A percentile compares a stretch with the other conserved stretches of the same genome.
Conservation (phyloP, 2,797 vertebrate species). For the Coregonus suidteri region DNA sequence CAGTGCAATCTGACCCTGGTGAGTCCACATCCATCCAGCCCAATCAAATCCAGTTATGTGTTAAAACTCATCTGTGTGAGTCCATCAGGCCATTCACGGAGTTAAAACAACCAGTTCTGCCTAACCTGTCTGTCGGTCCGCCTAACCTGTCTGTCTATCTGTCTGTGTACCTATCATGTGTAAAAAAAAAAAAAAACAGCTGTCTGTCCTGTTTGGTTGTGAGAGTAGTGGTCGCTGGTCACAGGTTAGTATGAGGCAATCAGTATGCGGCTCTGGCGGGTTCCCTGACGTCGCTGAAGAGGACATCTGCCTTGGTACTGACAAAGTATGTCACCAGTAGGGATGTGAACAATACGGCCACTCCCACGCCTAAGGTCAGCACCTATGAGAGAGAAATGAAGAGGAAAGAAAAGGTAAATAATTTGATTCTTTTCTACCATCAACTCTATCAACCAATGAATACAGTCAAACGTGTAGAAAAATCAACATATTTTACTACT, state of each 20-base stretch:
- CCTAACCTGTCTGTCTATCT: no score
- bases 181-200: slow-evolving; percentile 33
- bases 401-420: not conserved
- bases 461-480: no score
- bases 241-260: slow-evolving; percentile 44
- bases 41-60: slow-evolving; percentile 53
- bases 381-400: slow-evolving; percentile 68
- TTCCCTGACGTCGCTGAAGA: slow-evolving; percentile 83
- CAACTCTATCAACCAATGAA: no score
- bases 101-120: slow-evolving; percentile 22
- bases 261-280: slow-evolving; percentile 83
- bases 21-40: slow-evolving; percentile 61
- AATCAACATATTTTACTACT: no score
- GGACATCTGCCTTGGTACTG: slow-evolving; percentile 88
- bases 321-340: slow-evolving; percentile 85
- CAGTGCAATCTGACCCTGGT: slow-evolving; percentile 60
- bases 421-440: no score
- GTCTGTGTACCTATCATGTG: slow-evolving; percentile 56
- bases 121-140: slow-evolving; percentile 12
- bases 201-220: slow-evolving; percentile 43
- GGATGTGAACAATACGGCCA: slow-evolving; percentile 80
- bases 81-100: slow-evolving; percentile 40
- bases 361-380: slow-evolving; percentile 84
- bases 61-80: slow-evolving; percentile 57
- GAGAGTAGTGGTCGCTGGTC: slow-evolving; percentile 46